Percentiles rank a stretch among this genome's conserved stretches.
phyloP scores from a whole-genome alignment of 23 tunicate species.

The Halocynthia aurantium region DNA sequence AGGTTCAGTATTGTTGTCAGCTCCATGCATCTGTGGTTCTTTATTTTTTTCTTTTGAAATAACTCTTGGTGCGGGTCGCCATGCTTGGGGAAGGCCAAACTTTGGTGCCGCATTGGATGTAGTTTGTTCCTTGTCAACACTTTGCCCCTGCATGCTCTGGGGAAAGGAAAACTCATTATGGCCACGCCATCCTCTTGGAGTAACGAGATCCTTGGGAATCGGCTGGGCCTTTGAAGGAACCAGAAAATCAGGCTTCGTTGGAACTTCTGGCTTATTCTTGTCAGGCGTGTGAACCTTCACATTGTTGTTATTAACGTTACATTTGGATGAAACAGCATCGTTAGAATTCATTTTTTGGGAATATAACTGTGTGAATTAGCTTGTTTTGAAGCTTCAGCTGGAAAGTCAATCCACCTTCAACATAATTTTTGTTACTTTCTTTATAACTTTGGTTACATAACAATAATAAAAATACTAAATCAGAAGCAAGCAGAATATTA shows the following conservation, averaged over 20 bases:
- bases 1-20: neutral
- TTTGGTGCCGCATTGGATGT: neutral
- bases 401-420: too few relatives aligned
- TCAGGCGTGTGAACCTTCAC: too few relatives aligned
- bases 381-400: too few relatives aligned
- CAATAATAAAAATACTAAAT: too few relatives aligned
- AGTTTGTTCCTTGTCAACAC: neutral
- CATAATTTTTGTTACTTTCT: too few relatives aligned
- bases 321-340: too few relatives aligned
- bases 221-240: neutral
- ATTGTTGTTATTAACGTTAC: too few relatives aligned
- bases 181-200: conserved; percentile 21
- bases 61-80: conserved; percentile 18
- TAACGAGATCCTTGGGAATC: conserved; percentile 13
- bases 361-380: too few relatives aligned
- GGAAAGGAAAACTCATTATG: neutral
- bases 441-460: too few relatives aligned
- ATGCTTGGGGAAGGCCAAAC: neutral
- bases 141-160: neutral
- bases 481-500: too few relatives aligned
- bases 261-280: conserved; percentile 11
- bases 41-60: conserved; percentile 5
- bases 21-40: neutral
- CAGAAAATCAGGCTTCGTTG: conserved; percentile 10
- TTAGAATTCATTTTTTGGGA: too few relatives aligned